phyloP scores from a whole-genome alignment of 23 tunicate species.

The Phallusia fumigata region DNA sequence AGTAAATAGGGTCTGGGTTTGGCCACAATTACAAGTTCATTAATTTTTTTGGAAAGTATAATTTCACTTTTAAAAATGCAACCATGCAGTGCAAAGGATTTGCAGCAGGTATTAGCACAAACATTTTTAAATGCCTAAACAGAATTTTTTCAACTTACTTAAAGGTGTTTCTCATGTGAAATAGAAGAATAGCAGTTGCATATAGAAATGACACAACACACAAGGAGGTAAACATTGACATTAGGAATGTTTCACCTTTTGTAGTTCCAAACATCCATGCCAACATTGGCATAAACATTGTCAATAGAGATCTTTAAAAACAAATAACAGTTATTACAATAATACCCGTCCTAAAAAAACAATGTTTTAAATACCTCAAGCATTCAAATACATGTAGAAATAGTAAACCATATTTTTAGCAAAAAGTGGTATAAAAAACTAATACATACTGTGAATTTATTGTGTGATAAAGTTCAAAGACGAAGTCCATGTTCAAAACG shows the following conservation, averaged over 20 bases:
- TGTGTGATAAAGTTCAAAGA: slow-evolving; percentile 43
- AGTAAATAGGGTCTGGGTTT: no score
- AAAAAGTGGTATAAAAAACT: no score
- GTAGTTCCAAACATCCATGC: slow-evolving; percentile 78
- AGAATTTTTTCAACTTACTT: slow-evolving; percentile 36
- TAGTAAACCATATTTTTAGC: no score
- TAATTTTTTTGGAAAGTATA: no score
- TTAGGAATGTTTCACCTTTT: slow-evolving; percentile 51
- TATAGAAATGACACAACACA: slow-evolving; percentile 66
- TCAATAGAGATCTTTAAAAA: slow-evolving; percentile 47
- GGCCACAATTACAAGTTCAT: no score
- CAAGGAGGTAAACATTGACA: slow-evolving; percentile 65
- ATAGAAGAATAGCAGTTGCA: slow-evolving; percentile 54
- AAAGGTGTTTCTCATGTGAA: slow-evolving; percentile 53
- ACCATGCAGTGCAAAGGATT: no score
- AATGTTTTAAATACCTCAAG: no score
- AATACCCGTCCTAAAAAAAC: no score
- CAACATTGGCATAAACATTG: slow-evolving; percentile 71
- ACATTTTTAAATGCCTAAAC: not conserved
- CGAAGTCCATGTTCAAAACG: slow-evolving; percentile 62
- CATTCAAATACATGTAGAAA: no score
- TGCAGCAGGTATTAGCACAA: not conserved
- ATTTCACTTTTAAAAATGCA: no score
- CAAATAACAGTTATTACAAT: not conserved
- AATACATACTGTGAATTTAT: slow-evolving; percentile 47